These are phyloP conservation scores for Lingula anatina DNA, from an alignment of 2,888 invertebrate genomes.

Conservation along the genomic window DNA sequence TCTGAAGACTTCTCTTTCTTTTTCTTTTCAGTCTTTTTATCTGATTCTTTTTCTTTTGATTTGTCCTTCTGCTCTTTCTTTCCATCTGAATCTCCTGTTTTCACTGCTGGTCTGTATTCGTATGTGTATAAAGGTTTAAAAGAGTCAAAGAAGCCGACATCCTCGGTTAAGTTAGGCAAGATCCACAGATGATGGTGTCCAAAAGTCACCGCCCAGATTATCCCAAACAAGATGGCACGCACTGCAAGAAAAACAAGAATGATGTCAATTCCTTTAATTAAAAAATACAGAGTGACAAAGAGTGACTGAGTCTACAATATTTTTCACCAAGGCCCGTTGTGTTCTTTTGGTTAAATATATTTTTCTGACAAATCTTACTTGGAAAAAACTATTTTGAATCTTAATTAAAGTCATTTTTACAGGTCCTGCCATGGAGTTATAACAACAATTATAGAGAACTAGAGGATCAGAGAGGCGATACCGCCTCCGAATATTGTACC, in stretches of 20 bases:
- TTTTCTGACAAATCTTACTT: too few species aligned
- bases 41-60: constrained; percentile 14
- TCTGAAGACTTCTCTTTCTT: constrained; percentile 3
- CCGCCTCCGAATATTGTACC: too few species aligned
- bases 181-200: constrained; percentile 95
- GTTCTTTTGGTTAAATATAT: too few species aligned
- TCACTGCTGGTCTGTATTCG: constrained; percentile 13
- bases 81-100: constrained; percentile 7
- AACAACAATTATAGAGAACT: too few species aligned
- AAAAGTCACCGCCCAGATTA: constrained; percentile 81
- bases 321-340: too few species aligned
- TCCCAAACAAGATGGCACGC: constrained; percentile 83
- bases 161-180: constrained; percentile 97
- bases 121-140: constrained; percentile 89
- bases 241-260: constrained; percentile 54
- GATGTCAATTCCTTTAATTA: not conserved
- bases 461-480: too few species aligned
- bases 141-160: constrained; percentile 97
- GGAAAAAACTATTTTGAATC: too few species aligned
- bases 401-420: not conserved
- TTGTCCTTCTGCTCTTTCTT: constrained; percentile 17
- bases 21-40: constrained; percentile 1
- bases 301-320: too few species aligned
- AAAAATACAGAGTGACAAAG: not conserved
- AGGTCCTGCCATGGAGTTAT: not conserved